These are phyloP conservation scores for Lipotes vexillifer DNA, from an alignment of 2,113 vertebrate genomes.

Conservation along the genomic window DNA sequence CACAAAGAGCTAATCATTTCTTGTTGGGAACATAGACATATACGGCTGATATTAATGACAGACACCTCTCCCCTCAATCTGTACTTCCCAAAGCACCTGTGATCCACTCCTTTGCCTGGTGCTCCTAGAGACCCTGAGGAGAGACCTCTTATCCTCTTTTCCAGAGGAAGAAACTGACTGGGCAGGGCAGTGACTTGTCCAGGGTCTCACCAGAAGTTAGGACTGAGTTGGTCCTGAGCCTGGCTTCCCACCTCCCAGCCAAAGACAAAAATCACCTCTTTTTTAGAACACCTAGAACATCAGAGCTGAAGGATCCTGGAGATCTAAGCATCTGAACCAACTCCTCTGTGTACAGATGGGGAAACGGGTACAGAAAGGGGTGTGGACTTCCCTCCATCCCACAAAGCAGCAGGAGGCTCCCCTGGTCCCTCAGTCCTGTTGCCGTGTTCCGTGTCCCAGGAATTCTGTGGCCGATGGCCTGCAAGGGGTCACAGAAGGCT, in stretches of 20 bases:
- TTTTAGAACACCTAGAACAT: neutral
- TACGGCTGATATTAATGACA: neutral
- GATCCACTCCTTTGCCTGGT: neutral
- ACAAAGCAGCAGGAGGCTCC: neutral
- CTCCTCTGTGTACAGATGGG: neutral
- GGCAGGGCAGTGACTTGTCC: neutral
- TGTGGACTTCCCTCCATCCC: neutral
- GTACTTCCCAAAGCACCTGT: neutral
- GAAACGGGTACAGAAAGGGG: neutral
- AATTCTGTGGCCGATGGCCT: neutral
- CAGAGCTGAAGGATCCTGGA: neutral
- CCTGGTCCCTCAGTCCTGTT: neutral
- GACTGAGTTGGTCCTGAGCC: neutral
- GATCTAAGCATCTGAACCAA: neutral
- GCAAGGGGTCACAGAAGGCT: neutral
- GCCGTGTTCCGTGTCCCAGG: neutral
- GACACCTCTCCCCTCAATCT: neutral
- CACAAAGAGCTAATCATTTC: neutral
- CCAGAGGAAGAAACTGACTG: neutral
- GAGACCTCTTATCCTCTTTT: neutral
- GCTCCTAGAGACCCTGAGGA: neutral
- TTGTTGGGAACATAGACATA: fast-evolving
- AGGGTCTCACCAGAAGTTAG: neutral
- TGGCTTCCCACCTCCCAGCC: neutral
- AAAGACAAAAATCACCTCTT: neutral